These are phyloP conservation scores for Acheta domesticus DNA, from an alignment of 2,888 invertebrate genomes.

Conservation along the genomic window DNA sequence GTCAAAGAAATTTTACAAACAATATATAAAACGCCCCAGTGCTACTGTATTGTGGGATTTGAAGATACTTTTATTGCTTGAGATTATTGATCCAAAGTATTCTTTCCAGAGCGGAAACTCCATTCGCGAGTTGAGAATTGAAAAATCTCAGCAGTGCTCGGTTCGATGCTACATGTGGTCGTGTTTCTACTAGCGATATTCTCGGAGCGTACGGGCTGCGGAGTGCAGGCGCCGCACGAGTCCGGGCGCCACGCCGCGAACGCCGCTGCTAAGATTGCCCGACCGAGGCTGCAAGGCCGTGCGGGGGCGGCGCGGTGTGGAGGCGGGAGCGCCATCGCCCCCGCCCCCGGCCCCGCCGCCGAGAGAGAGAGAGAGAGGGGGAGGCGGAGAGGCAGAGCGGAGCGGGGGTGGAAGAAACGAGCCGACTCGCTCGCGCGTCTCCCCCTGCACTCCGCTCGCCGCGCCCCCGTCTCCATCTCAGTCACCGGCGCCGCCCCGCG, in stretches of 20 bases:
- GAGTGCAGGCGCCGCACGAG: background rate
- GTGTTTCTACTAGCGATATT: background rate
- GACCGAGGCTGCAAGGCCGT: background rate
- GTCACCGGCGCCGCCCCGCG: background rate
- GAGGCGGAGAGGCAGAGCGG: background rate
- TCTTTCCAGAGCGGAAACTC: too few species aligned
- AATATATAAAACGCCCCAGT: too few species aligned
- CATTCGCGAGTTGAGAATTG: too few species aligned
- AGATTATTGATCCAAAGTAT: too few species aligned
- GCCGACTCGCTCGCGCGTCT: background rate
- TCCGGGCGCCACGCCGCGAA: background rate
- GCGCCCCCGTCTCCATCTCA: background rate
- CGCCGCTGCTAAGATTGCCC: constrained; percentile 12
- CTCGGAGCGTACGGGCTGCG: background rate
- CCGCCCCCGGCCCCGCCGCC: background rate
- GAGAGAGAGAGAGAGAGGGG: background rate
- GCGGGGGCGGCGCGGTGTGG: background rate
- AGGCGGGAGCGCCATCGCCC: background rate
- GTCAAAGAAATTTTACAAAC: too few species aligned
- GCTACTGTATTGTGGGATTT: too few species aligned
- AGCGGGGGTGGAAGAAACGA: constrained; percentile 22
- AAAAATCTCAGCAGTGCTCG: background rate
- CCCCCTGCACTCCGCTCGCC: background rate
- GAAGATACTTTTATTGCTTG: too few species aligned
- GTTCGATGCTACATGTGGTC: background rate